Evolutionary conservation across 2,797 vertebrate genomes (phyloP).

Genomic region (Lepus townsendii): DNA sequence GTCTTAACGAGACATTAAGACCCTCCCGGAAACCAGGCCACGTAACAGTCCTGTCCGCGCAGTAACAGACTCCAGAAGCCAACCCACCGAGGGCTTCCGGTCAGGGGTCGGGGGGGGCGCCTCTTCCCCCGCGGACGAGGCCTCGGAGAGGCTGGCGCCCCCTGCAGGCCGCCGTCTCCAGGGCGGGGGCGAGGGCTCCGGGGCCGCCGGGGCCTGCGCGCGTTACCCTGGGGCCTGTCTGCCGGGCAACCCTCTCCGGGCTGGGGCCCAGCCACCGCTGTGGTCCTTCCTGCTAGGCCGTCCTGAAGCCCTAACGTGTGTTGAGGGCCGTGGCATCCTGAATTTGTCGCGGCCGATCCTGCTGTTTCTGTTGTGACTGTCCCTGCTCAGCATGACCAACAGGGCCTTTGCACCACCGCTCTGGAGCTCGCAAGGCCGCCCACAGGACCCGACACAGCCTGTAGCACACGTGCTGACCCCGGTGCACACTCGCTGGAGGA

Average conservation of each 20-base stretch:
- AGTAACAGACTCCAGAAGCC: not conserved
- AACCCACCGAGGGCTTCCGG: not conserved
- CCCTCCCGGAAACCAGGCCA: not conserved
- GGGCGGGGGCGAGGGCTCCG: too few relatives aligned
- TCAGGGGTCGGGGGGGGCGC: not conserved
- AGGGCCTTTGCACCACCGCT: not conserved
- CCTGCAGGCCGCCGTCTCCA: too few relatives aligned
- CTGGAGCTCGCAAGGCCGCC: not conserved
- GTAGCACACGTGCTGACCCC: not conserved
- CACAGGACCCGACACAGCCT: not conserved
- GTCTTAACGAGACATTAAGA: not conserved
- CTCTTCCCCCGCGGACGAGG: not conserved
- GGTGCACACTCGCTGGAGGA: too few relatives aligned
- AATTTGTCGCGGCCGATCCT: rapidly evolving
- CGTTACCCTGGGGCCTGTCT: not conserved
- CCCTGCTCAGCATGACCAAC: not conserved
- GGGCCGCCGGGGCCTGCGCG: not conserved
- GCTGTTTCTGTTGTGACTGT: not conserved
- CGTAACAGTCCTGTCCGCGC: not conserved
- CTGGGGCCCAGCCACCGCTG: rapidly evolving
- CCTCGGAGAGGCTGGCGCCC: not conserved
- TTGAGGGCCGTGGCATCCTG: rapidly evolving
- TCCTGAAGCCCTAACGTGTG: rapidly evolving
- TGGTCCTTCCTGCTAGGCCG: not conserved
- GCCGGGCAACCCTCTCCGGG: not conserved